phyloP scores from a whole-genome alignment of 2,113 vertebrate species.

The Nothobranchius kuhntae region DNA sequence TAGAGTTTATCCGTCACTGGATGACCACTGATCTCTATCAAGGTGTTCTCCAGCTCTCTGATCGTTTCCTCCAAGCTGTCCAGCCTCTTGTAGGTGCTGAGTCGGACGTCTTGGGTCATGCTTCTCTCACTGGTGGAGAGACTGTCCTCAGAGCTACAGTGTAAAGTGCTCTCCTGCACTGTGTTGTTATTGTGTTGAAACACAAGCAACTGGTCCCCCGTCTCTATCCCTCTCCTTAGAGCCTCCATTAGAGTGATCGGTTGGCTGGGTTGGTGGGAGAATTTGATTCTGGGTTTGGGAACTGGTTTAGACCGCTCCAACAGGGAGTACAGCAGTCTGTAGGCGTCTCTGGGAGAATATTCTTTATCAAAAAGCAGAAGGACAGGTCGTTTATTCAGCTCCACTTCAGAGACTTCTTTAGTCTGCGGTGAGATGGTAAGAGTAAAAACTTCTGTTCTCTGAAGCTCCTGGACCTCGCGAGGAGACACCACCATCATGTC shows the following conservation, averaged over 20 bases:
- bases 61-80: conserved; percentile 94
- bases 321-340: conserved; percentile 45
- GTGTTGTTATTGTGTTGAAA: background rate
- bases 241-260: conserved; percentile 38
- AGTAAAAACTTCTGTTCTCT: conserved; percentile 31
- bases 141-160: conserved; percentile 1
- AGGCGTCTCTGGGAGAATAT: conserved; percentile 37
- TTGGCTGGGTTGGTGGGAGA: conserved; percentile 10
- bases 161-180: background rate
- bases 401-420: conserved; percentile 8
- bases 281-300: conserved; percentile 49
- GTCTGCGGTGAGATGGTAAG: conserved; percentile 49
- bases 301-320: conserved; percentile 35
- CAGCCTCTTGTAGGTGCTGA: conserved; percentile 76
- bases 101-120: conserved; percentile 41
- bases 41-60: conserved; percentile 86
- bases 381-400: conserved; percentile 40
- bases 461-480: conserved; percentile 25
- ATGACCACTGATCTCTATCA: conserved; percentile 83
- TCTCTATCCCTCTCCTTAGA: conserved; percentile 31
- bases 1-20: conserved; percentile 43
- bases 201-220: conserved; percentile 10
- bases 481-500: conserved; percentile 53
- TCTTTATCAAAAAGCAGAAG: conserved; percentile 38
- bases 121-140: conserved; percentile 15